Evolutionary conservation across 2,888 invertebrate genomes (phyloP), one percentile per base, ranked within the genome.

Genomic region (Suillia variegata): DNA sequence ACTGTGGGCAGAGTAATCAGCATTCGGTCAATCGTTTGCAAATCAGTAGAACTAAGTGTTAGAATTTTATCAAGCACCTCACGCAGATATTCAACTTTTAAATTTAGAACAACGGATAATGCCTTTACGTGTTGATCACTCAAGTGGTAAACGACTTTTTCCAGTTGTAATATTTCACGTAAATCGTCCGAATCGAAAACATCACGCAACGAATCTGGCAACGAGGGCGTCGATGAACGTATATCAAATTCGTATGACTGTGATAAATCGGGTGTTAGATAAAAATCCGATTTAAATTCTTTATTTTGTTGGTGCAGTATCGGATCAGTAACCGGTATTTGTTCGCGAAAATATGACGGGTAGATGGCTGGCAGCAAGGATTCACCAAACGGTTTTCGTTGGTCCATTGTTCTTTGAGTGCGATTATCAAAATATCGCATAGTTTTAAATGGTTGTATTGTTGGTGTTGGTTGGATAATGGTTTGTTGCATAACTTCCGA

Each of bases 121-220:
- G 68, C 67, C 13, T 75, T 68, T 56, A 78, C 55, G 54, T 78
- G 78, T 3, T 64, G 63, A 3, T 70, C 73, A 2, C 63, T 54
- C 2, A 78, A 62, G 1, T 66, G 64, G 55, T 73, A 78, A 20
- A 66, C 53, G 2, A 66, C 61, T 4, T 69, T 70, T 5, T 67
- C 62, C 1, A 76, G 62, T 18, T 72, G 62, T 4, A 78, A 56
- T 4, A 76, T 62, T 3, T 69, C 58, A 3, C 67, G 66, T 20
- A 78, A 62, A 15, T 70, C 66, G 45, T 65, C 67, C 2, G 70
- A 70, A 10, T 74, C 71, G 49, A 78, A 78, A n/a, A 75, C 54
- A 15, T 70, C 70, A 22, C 67, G 68, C 2, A 78, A 62, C 1
- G 77, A 78, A 20, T 77, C 79, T 8, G 72, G 70, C 2, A 78